A percentile compares a stretch with the other conserved stretches of the same genome.
Conservation (phyloP, 2,113 vertebrate genomes). For the Hydrochoerus hydrochaeris region DNA sequence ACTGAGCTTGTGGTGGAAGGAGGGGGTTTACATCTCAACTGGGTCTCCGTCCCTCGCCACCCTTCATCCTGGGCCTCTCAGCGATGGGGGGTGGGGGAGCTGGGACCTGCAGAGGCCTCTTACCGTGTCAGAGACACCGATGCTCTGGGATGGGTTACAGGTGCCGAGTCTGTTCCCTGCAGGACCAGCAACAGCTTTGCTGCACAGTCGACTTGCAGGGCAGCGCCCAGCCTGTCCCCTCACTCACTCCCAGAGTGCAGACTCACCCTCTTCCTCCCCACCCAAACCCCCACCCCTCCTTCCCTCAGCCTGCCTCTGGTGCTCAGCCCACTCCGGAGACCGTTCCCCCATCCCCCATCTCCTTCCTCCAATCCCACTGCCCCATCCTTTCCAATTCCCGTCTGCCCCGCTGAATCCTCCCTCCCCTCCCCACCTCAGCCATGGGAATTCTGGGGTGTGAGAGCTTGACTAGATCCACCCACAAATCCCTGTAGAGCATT, state of each 20-base stretch:
- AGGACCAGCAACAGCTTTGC: background rate
- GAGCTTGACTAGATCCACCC: background rate
- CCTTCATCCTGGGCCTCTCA: background rate
- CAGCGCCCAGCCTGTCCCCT: background rate
- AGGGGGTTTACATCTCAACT: background rate
- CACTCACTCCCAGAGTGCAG: background rate
- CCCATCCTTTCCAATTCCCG: background rate
- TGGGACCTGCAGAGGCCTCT: conserved; percentile 21
- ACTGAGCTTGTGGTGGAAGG: background rate
- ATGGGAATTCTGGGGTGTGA: background rate
- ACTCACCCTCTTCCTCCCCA: background rate
- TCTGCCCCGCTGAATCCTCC: background rate
- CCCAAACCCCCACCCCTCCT: background rate
- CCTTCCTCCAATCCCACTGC: background rate
- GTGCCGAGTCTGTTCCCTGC: conserved; percentile 48
- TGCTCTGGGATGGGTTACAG: background rate
- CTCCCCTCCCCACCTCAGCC: background rate
- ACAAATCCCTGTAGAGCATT: background rate
- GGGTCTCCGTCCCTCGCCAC: background rate
- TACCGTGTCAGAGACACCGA: conserved; percentile 53
- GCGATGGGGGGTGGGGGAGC: background rate
- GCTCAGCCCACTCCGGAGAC: background rate
- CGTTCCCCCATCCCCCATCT: background rate
- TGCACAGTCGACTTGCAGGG: background rate
- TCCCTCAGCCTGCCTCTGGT: background rate